Evolutionary conservation across 1,140 invertebrate species (phyloP), one percentile per base, ranked within the genome.

Genomic region (Drosophila pseudoobscura): DNA sequence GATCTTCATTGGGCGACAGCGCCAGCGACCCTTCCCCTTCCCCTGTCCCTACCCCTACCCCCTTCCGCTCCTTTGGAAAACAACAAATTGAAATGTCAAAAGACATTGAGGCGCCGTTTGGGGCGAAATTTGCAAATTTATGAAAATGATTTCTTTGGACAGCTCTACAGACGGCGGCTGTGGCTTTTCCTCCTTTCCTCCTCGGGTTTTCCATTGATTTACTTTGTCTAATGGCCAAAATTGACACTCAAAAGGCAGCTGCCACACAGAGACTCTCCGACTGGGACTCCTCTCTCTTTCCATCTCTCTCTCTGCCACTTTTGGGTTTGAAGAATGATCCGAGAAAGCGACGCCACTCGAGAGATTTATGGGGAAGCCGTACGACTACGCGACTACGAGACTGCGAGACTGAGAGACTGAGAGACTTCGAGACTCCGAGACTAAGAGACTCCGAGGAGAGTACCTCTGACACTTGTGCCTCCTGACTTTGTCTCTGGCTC

Each of bases 71-170:
- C 52, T 46, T 46, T 47, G 26, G 2, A 8, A 7, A 26, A 6
- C 6, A 24, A 59, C 71, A 83, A 83, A 83, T 83, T 83, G 80
- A 83, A 83, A 83, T 83, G 80, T 83, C 75, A 75, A 43, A 63
- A 63, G 35, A 55, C 29, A 54, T 49, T 72, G 55, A 41, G 44
- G 45, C 35, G 46, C 8, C 31, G 39, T 13, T 20, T 45, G 61
- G 15, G 13, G 4, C 24, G 22, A 22, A 63, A 61, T 50, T 50
- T 35, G 64, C 45, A 39, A 43, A 39, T 60, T 82, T 75, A 80
- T 63, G 61, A 53, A 82, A 71, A 80, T 72, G 49, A 77, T 72
- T 76, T 64, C 41, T 57, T 56, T 31, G 50, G 65, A 73, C 73
- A 73, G 64, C 64, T 57, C 46, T 46, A 51, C 24, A 26, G 24